Conservation (phyloP, 1,140 invertebrate genomes). For the Papilio helenus region DNA sequence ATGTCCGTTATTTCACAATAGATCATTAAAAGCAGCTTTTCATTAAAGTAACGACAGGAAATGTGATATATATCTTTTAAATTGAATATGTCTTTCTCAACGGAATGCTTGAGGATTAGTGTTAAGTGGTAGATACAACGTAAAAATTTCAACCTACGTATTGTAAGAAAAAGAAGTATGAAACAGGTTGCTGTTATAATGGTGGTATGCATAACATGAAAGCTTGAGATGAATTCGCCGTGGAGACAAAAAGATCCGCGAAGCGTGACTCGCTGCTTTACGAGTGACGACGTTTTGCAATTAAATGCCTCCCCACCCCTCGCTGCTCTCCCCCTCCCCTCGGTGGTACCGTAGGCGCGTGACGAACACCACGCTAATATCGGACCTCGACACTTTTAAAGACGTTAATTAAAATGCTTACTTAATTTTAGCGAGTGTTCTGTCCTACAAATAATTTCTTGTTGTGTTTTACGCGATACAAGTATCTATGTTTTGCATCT, state of each 20-base stretch:
- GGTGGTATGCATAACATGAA: slow-evolving; percentile 14
- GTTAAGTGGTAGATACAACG: background rate
- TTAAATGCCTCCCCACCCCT: slow-evolving; percentile 23
- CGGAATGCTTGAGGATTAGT: background rate
- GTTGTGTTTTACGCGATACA: background rate
- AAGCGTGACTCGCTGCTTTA: slow-evolving; percentile 19
- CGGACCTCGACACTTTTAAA: slow-evolving; percentile 33
- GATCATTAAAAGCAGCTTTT: background rate
- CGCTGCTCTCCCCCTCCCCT: too few relatives aligned
- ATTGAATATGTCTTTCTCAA: background rate
- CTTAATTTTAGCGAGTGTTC: slow-evolving; percentile 22
- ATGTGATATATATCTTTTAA: background rate
- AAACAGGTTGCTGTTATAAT: background rate
- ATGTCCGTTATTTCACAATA: background rate
- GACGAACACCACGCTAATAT: slow-evolving; percentile 25
- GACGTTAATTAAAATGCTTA: slow-evolving; percentile 32
- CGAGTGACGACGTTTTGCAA: slow-evolving; percentile 34
- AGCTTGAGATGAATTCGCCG: slow-evolving; percentile 19
- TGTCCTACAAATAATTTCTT: background rate
- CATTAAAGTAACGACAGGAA: background rate
- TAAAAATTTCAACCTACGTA: background rate
- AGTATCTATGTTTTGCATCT: background rate
- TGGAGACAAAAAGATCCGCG: slow-evolving; percentile 25
- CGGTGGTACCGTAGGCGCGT: background rate
- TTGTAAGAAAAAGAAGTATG: background rate